Conservation (phyloP, 2,113 vertebrate species). For the Brienomyrus longianalis region DNA sequence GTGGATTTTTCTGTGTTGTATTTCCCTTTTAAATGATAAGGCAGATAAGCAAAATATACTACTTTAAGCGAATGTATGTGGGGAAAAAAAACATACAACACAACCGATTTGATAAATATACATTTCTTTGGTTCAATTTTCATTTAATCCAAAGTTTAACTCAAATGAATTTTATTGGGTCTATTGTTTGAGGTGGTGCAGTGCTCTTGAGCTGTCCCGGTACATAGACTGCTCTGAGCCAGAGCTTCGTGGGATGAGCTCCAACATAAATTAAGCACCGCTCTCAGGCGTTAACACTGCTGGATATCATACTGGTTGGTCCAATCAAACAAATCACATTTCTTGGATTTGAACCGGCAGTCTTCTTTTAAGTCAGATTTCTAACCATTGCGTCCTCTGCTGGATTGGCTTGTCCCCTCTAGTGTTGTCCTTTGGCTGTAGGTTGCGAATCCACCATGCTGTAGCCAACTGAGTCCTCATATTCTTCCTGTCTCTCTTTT, state of each 20-base stretch:
- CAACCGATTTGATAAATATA: neutral
- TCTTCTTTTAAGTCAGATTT: neutral
- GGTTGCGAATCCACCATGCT: neutral
- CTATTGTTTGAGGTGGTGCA: neutral
- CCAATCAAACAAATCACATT: neutral
- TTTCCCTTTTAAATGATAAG: neutral
- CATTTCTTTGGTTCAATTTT: neutral
- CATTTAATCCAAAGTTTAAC: neutral
- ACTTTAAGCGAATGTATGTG: neutral
- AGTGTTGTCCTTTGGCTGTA: neutral
- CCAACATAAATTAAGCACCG: neutral
- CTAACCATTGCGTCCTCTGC: neutral
- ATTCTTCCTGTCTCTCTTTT: slow-evolving; percentile 11
- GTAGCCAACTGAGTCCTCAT: neutral
- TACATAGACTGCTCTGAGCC: neutral
- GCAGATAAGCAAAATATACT: neutral
- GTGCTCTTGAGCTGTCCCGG: neutral
- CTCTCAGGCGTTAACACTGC: neutral
- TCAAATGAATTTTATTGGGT: neutral
- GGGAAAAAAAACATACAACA: neutral
- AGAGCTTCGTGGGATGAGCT: neutral
- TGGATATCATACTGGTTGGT: neutral
- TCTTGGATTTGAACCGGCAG: neutral
- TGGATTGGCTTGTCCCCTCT: neutral
- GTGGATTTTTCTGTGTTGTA: neutral